These are phyloP conservation scores for Agrypnus murinus DNA, from an alignment of 2,888 invertebrate genomes.

Conservation along the genomic window DNA sequence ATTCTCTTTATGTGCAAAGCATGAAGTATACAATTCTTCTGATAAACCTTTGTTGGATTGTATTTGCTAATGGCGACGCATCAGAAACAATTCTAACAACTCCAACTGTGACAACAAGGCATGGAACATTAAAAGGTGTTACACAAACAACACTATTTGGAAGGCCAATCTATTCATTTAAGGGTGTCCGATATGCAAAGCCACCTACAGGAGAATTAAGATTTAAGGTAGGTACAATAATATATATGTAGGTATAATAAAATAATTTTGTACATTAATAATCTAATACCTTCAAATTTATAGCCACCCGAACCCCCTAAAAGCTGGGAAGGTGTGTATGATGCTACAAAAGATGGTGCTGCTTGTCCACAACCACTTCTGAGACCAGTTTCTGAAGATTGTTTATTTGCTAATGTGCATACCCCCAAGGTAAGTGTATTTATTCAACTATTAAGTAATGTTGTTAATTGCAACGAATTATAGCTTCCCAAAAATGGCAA, in stretches of 20 bases:
- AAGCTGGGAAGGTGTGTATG: conserved; percentile 46
- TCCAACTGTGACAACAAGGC: conserved; percentile 55
- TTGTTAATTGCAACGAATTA: background rate
- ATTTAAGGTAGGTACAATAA: conserved; percentile 65
- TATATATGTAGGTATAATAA: background rate
- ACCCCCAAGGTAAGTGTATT: conserved; percentile 67
- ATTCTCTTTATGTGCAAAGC: too few species aligned
- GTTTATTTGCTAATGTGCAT: conserved; percentile 76
- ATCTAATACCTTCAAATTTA: background rate
- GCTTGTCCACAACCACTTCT: conserved; percentile 59
- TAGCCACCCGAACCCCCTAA: conserved; percentile 52
- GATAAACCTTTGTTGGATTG: too few species aligned
- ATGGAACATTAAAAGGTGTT: conserved; percentile 58
- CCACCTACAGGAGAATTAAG: conserved; percentile 66
- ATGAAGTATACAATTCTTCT: too few species aligned
- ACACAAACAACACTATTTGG: conserved; percentile 54
- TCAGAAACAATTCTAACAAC: background rate
- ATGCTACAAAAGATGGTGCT: conserved; percentile 60
- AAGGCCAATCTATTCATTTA: conserved; percentile 58
- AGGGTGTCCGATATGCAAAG: conserved; percentile 60
- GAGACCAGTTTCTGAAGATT: conserved; percentile 73
- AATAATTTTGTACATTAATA: background rate
- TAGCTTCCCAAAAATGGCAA: conserved; percentile 14
- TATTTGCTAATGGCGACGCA: background rate
- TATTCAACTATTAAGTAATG: too few species aligned